Conservation (phyloP, 2,113 vertebrate genomes). For the Bujurquina vittata region DNA sequence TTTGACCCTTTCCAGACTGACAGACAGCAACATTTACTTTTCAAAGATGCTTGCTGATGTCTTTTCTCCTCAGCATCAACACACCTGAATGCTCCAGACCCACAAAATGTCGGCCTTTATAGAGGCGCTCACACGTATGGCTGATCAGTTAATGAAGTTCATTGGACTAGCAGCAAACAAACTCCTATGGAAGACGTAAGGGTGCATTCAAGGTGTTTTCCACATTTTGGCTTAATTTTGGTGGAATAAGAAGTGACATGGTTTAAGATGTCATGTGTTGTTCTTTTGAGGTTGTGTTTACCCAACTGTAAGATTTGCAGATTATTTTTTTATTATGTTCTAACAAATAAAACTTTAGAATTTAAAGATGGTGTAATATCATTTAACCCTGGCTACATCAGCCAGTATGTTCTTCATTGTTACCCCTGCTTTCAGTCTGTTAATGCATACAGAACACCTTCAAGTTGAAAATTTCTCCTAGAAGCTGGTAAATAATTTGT, state of each 20-base stretch:
- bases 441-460: background rate
- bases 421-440: background rate
- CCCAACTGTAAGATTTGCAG: too few relatives aligned
- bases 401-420: background rate
- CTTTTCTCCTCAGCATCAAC: background rate
- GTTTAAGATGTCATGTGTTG: background rate
- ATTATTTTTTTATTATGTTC: background rate
- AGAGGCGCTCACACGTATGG: background rate
- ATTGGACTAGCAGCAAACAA: background rate
- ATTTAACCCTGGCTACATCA: background rate
- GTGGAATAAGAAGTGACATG: background rate
- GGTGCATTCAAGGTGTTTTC: background rate
- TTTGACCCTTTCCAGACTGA: too few relatives aligned
- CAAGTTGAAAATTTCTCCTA: background rate
- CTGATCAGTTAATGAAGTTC: background rate
- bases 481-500: background rate
- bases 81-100: background rate
- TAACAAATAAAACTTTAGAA: background rate
- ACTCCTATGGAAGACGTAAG: accelerated
- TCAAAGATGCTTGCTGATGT: background rate
- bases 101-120: background rate
- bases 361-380: background rate
- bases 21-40: background rate
- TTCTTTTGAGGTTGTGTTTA: too few relatives aligned
- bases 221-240: background rate